These are phyloP conservation scores for Phyllotreta striolata DNA, from an alignment of 2,888 invertebrate species.

Conservation along the genomic window DNA sequence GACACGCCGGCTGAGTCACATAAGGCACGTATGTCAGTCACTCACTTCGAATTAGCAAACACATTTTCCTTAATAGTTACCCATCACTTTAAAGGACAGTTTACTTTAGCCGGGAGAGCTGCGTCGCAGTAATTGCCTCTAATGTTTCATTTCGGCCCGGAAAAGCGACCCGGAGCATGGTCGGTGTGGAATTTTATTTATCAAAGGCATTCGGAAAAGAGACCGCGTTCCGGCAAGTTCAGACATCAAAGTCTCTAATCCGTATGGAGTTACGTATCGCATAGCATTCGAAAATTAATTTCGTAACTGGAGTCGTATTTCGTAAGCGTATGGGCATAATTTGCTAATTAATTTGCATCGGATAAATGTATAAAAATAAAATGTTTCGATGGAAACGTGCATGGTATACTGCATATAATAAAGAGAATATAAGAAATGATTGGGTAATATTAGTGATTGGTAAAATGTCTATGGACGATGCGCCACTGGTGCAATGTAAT, in stretches of 20 bases:
- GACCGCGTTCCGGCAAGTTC: too few species aligned
- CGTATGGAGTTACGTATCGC: too few species aligned
- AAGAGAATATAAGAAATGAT: not conserved
- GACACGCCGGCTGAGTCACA: too few species aligned
- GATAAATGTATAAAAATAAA: too few species aligned
- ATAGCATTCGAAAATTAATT: too few species aligned
- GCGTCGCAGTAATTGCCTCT: conserved; percentile 15
- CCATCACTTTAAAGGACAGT: conserved; percentile 24
- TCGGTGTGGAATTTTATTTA: not conserved
- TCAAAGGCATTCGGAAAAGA: not conserved
- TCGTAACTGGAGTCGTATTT: too few species aligned
- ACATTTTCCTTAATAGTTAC: conserved; percentile 23
- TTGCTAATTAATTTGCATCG: too few species aligned
- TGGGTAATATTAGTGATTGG: not conserved
- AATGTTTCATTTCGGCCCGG: conserved; percentile 22
- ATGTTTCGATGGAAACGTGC: too few species aligned
- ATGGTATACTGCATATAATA: not conserved
- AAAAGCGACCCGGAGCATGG: not conserved
- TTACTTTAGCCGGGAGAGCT: conserved; percentile 19
- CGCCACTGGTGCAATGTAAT: conserved; percentile 22
- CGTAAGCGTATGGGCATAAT: too few species aligned
- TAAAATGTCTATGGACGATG: not conserved
- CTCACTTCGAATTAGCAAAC: conserved; percentile 24
- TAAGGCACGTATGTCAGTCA: conserved; percentile 16
- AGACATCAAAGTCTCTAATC: too few species aligned